phyloP scores from a whole-genome alignment of 2,888 invertebrate genomes.

The Xestobium rufovillosum region DNA sequence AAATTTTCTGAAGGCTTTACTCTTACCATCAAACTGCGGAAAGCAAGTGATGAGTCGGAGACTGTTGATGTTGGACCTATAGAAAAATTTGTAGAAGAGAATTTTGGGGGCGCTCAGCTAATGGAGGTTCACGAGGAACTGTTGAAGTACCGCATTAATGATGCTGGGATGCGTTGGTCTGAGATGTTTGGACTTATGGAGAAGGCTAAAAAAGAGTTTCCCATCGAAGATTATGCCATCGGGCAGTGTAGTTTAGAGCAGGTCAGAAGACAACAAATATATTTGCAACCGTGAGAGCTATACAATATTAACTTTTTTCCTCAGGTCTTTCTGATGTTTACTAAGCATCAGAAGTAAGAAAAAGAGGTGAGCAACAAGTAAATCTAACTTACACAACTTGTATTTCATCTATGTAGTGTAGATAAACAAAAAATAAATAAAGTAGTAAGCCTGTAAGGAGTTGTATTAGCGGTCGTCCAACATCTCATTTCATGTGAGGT shows the following conservation, averaged over 20 bases:
- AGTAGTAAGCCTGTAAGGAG: too few species aligned
- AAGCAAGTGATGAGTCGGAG: slow-evolving; percentile 15
- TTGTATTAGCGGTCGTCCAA: too few species aligned
- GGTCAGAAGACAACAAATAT: too few species aligned
- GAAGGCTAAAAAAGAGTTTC: slow-evolving; percentile 30
- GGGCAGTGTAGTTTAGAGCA: slow-evolving; percentile 72
- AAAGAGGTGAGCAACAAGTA: too few species aligned
- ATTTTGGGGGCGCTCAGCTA: slow-evolving; percentile 21
- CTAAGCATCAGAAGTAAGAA: too few species aligned
- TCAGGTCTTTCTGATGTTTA: too few species aligned
- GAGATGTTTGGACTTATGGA: slow-evolving; percentile 64
- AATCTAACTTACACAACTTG: too few species aligned
- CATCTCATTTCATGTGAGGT: too few species aligned
- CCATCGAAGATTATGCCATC: slow-evolving; percentile 67
- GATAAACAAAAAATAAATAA: too few species aligned
- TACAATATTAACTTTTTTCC: too few species aligned
- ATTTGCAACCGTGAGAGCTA: too few species aligned
- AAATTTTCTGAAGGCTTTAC: slow-evolving; percentile 55
- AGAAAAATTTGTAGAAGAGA: slow-evolving; percentile 18
- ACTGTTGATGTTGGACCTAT: slow-evolving; percentile 15
- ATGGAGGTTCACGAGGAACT: slow-evolving; percentile 62
- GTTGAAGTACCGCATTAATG: slow-evolving; percentile 56
- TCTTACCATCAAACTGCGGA: slow-evolving; percentile 33
- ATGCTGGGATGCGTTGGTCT: slow-evolving; percentile 55
- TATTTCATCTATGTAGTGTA: too few species aligned